A percentile compares a stretch with the other conserved stretches of the same genome.
Conservation (phyloP, 2,113 vertebrate species). For the Rhombomys opimus region DNA sequence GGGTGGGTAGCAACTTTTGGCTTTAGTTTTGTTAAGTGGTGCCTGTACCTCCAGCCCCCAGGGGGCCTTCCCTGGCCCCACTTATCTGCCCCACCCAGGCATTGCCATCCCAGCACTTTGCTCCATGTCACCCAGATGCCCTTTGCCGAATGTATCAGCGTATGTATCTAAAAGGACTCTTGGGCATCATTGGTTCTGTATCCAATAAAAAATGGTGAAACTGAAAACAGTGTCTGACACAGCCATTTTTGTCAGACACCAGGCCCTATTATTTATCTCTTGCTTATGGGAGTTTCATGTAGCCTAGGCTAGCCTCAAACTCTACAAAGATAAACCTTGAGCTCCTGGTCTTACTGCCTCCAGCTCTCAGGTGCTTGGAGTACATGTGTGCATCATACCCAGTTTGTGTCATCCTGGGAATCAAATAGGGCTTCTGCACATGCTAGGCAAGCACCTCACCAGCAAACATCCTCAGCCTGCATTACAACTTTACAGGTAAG, state of each 20-base stretch:
- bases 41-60: constrained; percentile 73
- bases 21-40: constrained; percentile 79
- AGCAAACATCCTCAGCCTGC: neutral
- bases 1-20: constrained; percentile 56
- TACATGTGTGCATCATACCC: neutral
- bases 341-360: neutral
- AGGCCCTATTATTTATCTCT: neutral
- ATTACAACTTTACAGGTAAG: neutral
- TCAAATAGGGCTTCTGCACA: neutral
- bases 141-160: constrained; percentile 87
- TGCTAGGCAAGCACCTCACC: neutral
- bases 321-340: neutral
- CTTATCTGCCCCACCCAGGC: constrained; percentile 49
- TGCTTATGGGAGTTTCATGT: no score
- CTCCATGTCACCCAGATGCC: constrained; percentile 84
- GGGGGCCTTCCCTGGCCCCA: constrained; percentile 69
- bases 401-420: neutral
- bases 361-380: neutral
- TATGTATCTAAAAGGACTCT: constrained; percentile 75
- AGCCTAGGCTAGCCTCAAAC: neutral
- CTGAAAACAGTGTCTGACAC: neutral
- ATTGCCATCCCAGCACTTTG: constrained; percentile 84
- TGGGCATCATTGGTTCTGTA: constrained; percentile 79
- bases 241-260: neutral
- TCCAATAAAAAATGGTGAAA: constrained; percentile 86